Evolutionary conservation across 1,140 invertebrate genomes (phyloP).

Genomic region (Armadillidium nasatum): DNA sequence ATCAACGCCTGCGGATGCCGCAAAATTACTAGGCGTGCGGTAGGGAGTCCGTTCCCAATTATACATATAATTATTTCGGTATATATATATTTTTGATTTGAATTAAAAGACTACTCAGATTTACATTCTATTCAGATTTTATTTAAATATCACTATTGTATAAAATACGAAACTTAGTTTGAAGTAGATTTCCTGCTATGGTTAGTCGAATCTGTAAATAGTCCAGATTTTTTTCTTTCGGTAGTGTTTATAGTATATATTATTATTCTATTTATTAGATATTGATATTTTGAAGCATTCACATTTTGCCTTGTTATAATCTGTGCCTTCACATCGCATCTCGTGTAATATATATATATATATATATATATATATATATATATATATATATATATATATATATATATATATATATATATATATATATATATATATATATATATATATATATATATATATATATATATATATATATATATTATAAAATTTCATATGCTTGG

Average conservation of each 20-base stretch:
- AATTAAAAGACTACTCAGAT: no score
- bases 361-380: constrained; percentile 21
- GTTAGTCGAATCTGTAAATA: no score
- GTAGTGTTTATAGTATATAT: no score
- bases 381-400: constrained; percentile 21
- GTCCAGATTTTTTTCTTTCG: no score
- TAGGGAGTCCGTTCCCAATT: neutral
- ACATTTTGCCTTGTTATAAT: constrained; percentile 42
- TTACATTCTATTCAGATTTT: no score
- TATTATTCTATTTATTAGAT: no score
- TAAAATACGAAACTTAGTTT: no score
- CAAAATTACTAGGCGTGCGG: constrained; percentile 72
- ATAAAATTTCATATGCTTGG: neutral
- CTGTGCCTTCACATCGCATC: constrained; percentile 41
- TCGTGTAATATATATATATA: constrained; percentile 1
- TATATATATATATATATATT: neutral
- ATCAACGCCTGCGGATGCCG: constrained; percentile 72
- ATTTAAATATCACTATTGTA: no score
- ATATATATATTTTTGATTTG: no score
- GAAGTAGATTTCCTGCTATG: no score
- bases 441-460: constrained; percentile 18
- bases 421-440: constrained; percentile 19
- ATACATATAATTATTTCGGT: no score
- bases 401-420: constrained; percentile 22
- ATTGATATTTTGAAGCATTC: constrained; percentile 29